Evolutionary conservation across 1,140 invertebrate genomes (phyloP), one percentile per base, ranked within the genome.

Genomic region (Spodoptera frugiperda): DNA sequence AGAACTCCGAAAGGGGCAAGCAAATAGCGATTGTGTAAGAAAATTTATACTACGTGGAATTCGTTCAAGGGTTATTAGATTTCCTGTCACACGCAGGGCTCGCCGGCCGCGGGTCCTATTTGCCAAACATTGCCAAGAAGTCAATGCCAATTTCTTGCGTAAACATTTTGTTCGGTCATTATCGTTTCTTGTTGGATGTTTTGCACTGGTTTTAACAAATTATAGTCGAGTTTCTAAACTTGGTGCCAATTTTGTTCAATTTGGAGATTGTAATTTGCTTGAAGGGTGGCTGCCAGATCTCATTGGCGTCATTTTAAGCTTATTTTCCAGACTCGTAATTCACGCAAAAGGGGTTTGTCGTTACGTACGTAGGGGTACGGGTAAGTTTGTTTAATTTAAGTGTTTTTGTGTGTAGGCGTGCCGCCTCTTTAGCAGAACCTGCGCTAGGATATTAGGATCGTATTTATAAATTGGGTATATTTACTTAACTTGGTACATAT

Each of bases 61-160:
- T 84, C 84, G 84, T 88, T 87, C 83, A 83, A 81, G 82, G 85
- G 88, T 84, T 89, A 88, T 91, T 89, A 89, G 87, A 89, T 88
- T 89, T 89, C 89, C 84, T 89, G 88, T 91, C 88, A 91, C 87
- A 87, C 78, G 82, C 89, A 87, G 80, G 84, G 75, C 61, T 54
- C 78, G 78, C 77, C 82, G 80, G 79, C 83, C 87, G 81, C 84
- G 83, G 81, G 82, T 80, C 86, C 82, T 87, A 85, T 87, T 89
- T 88, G 87, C 84, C 85, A 91, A 89, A 89, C 89, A 89, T 89
- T 85, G 84, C 83, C 75, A 82, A 80, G 81, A 82, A 80, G 81
- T 80, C 85, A 85, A 86, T 86, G 86, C 83, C 84, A 86, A 88
- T 87, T 87, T 86, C 84, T 88, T 87, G 84, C 85, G 87, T 85